phyloP scores from a whole-genome alignment of 2,888 invertebrate species.

The Bugulina stolonifera region DNA sequence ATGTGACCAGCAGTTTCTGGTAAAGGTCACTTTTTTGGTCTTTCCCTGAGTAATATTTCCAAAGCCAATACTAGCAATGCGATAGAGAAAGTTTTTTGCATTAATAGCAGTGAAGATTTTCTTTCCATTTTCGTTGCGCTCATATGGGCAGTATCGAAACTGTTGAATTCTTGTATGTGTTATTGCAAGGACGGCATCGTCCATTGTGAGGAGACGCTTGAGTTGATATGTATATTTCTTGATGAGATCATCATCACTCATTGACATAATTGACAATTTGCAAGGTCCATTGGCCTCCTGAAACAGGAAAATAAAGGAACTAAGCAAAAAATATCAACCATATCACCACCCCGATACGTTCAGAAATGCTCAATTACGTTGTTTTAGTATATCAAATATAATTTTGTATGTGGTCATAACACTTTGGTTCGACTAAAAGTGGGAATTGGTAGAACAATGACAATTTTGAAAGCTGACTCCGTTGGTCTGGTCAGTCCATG shows the following conservation, averaged over 20 bases:
- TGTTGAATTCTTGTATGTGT: conserved; percentile 21
- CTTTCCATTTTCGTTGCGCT: conserved; percentile 7
- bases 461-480: too few species aligned
- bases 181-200: background rate
- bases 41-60: background rate
- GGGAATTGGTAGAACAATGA: too few species aligned
- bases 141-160: conserved; percentile 1
- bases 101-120: conserved; percentile 12
- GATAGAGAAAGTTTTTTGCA: background rate
- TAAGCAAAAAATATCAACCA: too few species aligned
- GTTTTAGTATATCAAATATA: too few species aligned
- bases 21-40: conserved; percentile 10
- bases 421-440: too few species aligned
- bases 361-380: too few species aligned
- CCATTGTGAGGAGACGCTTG: background rate
- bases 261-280: background rate
- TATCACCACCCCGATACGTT: too few species aligned
- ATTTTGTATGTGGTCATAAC: too few species aligned
- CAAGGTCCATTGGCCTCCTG: too few species aligned
- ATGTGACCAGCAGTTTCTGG: background rate
- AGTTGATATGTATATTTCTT: background rate
- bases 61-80: conserved; percentile 19
- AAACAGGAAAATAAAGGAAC: too few species aligned
- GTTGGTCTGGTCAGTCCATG: too few species aligned
- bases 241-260: background rate